Evolutionary conservation across 2,888 invertebrate species (phyloP), one percentile per base, ranked within the genome.

Genomic region (Elysia crispata): DNA sequence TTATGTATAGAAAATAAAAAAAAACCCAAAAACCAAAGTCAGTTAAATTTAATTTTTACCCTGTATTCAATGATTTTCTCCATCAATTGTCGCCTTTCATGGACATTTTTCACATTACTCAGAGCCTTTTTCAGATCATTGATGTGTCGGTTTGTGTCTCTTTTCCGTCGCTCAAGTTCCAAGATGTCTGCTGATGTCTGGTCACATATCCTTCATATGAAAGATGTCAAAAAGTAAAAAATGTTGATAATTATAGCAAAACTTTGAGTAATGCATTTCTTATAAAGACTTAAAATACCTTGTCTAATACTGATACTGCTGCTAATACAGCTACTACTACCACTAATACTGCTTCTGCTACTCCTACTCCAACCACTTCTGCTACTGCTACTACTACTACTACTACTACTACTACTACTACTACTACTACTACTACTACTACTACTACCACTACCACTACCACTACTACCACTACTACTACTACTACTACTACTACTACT

Each of bases 161-260:
- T 80, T 81, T 90, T 87, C 74, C 86, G 86, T 41, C 83, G 86
- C 76, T 91, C 88, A 8, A 90, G 82, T 30, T 89, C 89, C 50
- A 84, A 50, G 31, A 90, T 89, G 77, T 89, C 90, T 33, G 88
- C 86, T 62, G 87, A 85, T 6, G 90, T 90, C 69, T 87, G 84
- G 18, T 90, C 90, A 86, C 89, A 89, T 33, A 90, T 88, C 79
- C 90, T 90, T 80, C 5, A 41, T 6, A 11, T 6, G 41, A 11
- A 41, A 41, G 41, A 41, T 41, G 41, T 41, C 11, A 6, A 41
- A n/a, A n/a, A n/a, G n/a, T n/a, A n/a, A n/a, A n/a, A n/a, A n/a
- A n/a, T n/a, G n/a, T n/a, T n/a, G n/a, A n/a, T n/a, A n/a, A n/a
- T n/a, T n/a, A n/a, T n/a, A n/a, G n/a, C n/a, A n/a, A n/a, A n/a